Base-by-base conservation (phyloP, 1,140 invertebrate genomes). In the Octopus sinensis region DNA sequence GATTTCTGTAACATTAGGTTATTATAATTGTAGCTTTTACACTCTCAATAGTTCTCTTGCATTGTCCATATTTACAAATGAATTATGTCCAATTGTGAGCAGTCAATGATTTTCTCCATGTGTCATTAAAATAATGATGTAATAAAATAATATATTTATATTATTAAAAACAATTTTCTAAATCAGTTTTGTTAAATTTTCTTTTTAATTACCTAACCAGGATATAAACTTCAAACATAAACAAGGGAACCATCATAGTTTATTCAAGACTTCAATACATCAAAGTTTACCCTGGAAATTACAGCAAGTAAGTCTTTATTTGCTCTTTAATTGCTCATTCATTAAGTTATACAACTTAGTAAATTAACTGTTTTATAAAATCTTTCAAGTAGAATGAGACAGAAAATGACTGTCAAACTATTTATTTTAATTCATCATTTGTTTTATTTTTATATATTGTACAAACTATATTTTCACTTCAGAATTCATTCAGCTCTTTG, bases 151-250 rank as follows among this genome's bases (percentile, higher is more conserved):
- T 17, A n/a, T 5, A 73, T 62, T n/a, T 73, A 23, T 52, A 79
- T n/a, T 13, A 51, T 4, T 62, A 23, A 23, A 80, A 53, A 23
- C 51, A 82, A 0, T 78, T 10, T 9, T 53, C 76, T 76, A 62
- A 76, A 30, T 56, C 43, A 79, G 12, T 52, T 17, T 10, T 82
- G 5, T 76, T 81, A 54, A 76, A 82, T 17, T 80, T 73, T 77
- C 52, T 83, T 80, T 4, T 73, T n/a, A 12, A 73, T 73, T 5
- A 13, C 30, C 68, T 73, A n/a, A n/a, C 30, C 83, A 87, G 85
- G 85, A 87, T 73, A 84, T 86, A 17, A 85, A 80, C 73, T 87
- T 87, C 76, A 87, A 87, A 82, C 85, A 87, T 62, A 87, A 87
- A 78, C 84, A 87, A 56, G 84, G 83, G 4, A 85, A 86, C 77